Percentiles rank a stretch among this genome's conserved stretches.
Conservation (phyloP, 2,113 vertebrate genomes). For the Prionailurus bengalensis region DNA sequence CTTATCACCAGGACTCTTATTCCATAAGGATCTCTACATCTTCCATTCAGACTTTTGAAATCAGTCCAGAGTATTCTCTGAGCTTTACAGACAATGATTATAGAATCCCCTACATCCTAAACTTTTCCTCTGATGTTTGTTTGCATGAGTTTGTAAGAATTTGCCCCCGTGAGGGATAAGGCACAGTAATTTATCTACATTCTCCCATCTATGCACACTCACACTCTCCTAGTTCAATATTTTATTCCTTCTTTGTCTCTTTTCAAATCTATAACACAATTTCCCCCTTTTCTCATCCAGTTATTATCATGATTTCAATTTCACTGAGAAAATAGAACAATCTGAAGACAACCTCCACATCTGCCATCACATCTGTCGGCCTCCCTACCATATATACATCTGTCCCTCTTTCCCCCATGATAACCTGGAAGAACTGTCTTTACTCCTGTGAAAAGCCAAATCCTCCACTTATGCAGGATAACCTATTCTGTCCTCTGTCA, state of each 20-base stretch:
- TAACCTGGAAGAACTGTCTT: not conserved
- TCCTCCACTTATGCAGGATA: accelerated
- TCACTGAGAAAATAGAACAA: not conserved
- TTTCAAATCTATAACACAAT: not conserved
- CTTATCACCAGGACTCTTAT: not conserved
- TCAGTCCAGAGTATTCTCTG: not conserved
- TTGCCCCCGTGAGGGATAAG: not conserved
- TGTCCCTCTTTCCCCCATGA: not conserved
- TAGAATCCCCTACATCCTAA: not conserved
- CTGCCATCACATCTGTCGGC: not conserved
- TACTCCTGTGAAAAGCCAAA: not conserved
- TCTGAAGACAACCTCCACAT: not conserved
- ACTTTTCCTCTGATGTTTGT: not conserved
- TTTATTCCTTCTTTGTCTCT: not conserved
- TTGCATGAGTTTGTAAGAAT: not conserved
- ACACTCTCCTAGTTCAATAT: not conserved
- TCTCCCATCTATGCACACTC: not conserved
- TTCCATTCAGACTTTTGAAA: not conserved
- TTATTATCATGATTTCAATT: not conserved
- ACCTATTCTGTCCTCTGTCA: too few species aligned
- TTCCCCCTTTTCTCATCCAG: not conserved
- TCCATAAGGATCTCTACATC: not conserved
- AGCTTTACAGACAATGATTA: not conserved
- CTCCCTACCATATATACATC: not conserved
- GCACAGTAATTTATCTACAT: not conserved